Evolutionary conservation across 2,888 invertebrate species (phyloP), one percentile per base, ranked within the genome.

Genomic region (Escarpia spicata): DNA sequence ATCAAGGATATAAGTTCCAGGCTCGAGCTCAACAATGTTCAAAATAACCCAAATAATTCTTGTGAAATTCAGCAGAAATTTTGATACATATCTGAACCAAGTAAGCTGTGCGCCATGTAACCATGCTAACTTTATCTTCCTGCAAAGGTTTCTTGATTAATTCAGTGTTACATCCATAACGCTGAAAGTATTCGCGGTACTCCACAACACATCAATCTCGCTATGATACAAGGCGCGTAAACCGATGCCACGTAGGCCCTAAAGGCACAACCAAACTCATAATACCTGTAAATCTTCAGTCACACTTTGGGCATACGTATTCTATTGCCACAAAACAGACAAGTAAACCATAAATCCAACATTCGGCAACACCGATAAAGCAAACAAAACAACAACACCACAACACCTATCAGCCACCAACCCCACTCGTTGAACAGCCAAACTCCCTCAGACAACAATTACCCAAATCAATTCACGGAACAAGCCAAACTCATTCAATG

Each of bases 331-430:
- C 75, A 75, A 75, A 75, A 75, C 75, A 75, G 6, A 75, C 26
- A 75, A 75, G 75, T 26, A 26, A n/a, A 75, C 75, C 75, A 75
- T 75, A 19, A 75, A 75, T 75, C 75, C 75, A 75, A 19, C 75
- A 75, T 26, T 75, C 75, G n/a, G 19, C 75, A 75, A 75, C 75
- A 75, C 75, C 19, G 19, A 75, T 75, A 75, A 75, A 75, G 75
- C 75, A 75, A 75, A 75, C 75, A 75, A 75, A 75, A 75, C 12
- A 75, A 26, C 75, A 75, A 75, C 75, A 75, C 19, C 75, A 75
- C 75, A 75, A 75, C 75, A 75, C 75, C 75, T 75, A 75, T 75
- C 75, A 75, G n/a, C 75, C n/a, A n/a, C 75, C 19, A 75, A 75
- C 15, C 75, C n/a, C 75, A 75, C n/a, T 26, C 75, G 19, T n/a